Evolutionary conservation across 2,113 vertebrate species (phyloP).

Genomic region (Columba livia): DNA sequence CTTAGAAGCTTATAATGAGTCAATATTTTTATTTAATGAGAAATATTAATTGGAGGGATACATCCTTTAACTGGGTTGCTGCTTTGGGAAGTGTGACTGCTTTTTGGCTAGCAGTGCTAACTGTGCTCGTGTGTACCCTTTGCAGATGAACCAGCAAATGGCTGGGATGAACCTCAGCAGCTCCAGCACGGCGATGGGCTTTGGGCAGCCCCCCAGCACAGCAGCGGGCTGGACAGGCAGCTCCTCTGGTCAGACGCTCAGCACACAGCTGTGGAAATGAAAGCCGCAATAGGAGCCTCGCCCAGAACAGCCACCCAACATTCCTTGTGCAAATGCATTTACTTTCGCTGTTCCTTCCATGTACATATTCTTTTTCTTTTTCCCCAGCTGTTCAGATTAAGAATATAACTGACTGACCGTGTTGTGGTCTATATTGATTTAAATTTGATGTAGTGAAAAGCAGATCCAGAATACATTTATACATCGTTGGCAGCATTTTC

Average conservation of each 20-base stretch:
- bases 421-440: conserved; percentile 83
- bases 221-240: conserved; percentile 82
- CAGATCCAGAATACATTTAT: conserved; percentile 78
- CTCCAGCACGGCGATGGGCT: conserved; percentile 68
- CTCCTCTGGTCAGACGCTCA: conserved; percentile 93
- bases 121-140: not conserved
- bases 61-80: not conserved
- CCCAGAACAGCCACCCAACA: conserved; percentile 64
- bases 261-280: conserved; percentile 98
- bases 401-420: conserved; percentile 76
- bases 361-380: conserved; percentile 72
- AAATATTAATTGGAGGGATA: not conserved
- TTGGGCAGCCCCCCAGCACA: conserved; percentile 82
- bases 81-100: not conserved
- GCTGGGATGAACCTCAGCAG: conserved; percentile 85
- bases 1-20: not conserved
- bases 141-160: conserved; percentile 95
- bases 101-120: not conserved
- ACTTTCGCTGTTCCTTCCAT: conserved; percentile 74
- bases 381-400: conserved; percentile 74
- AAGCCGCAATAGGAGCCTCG: conserved; percentile 5
- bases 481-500: conserved; percentile 78
- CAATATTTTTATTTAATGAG: not conserved
- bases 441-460: conserved; percentile 83
- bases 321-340: conserved; percentile 73